Evolutionary conservation across 2,113 vertebrate genomes (phyloP), one percentile per base, ranked within the genome.

Genomic region (Nothocercus julius): DNA sequence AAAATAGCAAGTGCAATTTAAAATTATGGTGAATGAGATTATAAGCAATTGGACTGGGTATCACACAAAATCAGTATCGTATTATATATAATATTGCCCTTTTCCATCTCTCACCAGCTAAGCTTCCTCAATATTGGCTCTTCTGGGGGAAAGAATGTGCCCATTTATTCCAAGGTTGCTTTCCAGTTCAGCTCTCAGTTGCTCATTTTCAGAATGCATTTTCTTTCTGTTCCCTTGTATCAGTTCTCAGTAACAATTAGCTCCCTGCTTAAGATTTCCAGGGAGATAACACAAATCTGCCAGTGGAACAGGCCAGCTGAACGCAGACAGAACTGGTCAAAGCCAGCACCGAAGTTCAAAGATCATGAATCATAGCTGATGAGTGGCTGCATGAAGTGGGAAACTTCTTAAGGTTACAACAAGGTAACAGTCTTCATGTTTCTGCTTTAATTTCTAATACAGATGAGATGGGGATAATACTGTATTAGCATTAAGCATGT

Each of bases 101-200:
- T 1, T 44, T 59, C 24, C 12, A 27, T n/a, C 28, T 42, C 11
- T 44, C 28, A 40, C 64, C 36, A 73, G 49, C 70, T 70, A 70
- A 90, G 25, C 51, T 68, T 45, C n/a, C 40, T 30, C 25, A 32
- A 17, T 49, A 85, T 44, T 44, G 82, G 32, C 19, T 13, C 9
- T 2, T 14, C 27, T 45, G 28, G 16, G 40, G 34, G 34, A 18
- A 90, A 12, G 16, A 49, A 34, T 53, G 4, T 18, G 32, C n/a
- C 73, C 1, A 0, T 32, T 25, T 27, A 0, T 7, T 42, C 63
- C 82, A 59, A 54, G 42, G 7, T 32, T 2, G 2, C 21, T 25
- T 76, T 34, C 85, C 53, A 44, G 7, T 20, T 47, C 56, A 70
- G 27, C 30, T 12, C 30, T 36, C 7, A 4, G 12, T 53, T 44